A percentile compares a stretch with the other conserved stretches of the same genome.
Conservation (phyloP, 53 echinoderm and acorn worm genomes). For the Holothuria leucospilota region DNA sequence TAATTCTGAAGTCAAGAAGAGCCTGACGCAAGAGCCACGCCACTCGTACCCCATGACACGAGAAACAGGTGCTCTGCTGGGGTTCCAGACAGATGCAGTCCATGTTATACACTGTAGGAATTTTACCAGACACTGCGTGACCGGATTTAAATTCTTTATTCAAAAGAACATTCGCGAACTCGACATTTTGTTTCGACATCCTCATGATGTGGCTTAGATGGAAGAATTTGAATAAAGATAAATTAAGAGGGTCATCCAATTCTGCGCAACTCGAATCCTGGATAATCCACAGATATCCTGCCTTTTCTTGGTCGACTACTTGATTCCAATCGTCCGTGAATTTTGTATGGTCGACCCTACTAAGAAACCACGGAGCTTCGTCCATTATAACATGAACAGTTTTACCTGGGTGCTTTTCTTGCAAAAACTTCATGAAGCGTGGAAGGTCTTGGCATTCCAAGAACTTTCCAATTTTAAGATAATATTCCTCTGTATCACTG, state of each 20-base stretch:
- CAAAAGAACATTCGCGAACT: not conserved
- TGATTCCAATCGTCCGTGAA: not conserved
- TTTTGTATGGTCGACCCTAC: not conserved
- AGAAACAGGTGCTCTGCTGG: not conserved
- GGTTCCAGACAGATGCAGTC: not conserved
- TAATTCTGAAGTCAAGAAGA: too few relatives aligned
- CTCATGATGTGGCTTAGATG: not conserved
- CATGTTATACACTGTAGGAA: not conserved
- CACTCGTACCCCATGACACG: not conserved
- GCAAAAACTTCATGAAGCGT: not conserved
- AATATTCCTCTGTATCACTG: not conserved
- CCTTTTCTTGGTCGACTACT: not conserved
- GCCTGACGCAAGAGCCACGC: too few relatives aligned
- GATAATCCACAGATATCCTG: not conserved
- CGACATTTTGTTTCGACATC: too few relatives aligned
- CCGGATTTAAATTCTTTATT: not conserved
- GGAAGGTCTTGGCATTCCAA: not conserved
- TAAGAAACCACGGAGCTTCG: not conserved
- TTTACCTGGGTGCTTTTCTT: not conserved
- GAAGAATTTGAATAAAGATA: not conserved
- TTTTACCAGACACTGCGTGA: not conserved
- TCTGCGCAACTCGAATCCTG: not conserved
- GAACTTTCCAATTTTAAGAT: not conserved
- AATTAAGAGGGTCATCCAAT: not conserved
- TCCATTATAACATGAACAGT: not conserved